Evolutionary conservation across 2,888 invertebrate genomes (phyloP).

Genomic region (Lithophane leautieri): DNA sequence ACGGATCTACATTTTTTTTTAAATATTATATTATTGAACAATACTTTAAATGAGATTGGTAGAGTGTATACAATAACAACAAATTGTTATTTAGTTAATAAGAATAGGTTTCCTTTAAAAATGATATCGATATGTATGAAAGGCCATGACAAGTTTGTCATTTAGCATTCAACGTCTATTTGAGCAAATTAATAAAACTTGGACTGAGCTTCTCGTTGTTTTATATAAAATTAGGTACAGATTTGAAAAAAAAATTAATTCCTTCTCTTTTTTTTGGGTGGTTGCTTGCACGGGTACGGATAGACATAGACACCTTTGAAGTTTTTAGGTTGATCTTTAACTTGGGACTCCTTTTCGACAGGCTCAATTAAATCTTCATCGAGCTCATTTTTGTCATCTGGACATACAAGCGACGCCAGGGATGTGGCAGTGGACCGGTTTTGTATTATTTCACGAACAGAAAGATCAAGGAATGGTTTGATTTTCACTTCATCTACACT

Average conservation of each 20-base stretch:
- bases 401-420: slow-evolving; percentile 88
- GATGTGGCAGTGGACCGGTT: slow-evolving; percentile 90
- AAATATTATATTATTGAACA: not conserved
- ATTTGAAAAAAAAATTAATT: slow-evolving; percentile 23
- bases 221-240: not conserved
- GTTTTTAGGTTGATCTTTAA: slow-evolving; percentile 79
- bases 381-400: slow-evolving; percentile 80
- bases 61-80: not conserved
- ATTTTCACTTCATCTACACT: slow-evolving; percentile 6
- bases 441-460: slow-evolving; percentile 72
- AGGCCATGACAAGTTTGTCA: too few species aligned
- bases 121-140: not conserved
- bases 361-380: slow-evolving; percentile 74
- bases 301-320: slow-evolving; percentile 75
- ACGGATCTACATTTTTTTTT: slow-evolving; percentile 12
- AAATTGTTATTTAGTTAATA: slow-evolving; percentile 2
- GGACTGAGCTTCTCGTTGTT: not conserved
- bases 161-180: not conserved
- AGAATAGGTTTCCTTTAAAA: not conserved
- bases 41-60: not conserved
- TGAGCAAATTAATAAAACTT: slow-evolving; percentile 28
- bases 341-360: slow-evolving; percentile 80
- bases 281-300: slow-evolving; percentile 76
- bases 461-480: slow-evolving; percentile 78
- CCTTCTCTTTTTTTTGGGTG: slow-evolving; percentile 41